phyloP scores from a whole-genome alignment of 2,888 invertebrate species.

The Pachymerium ferrugineum region DNA sequence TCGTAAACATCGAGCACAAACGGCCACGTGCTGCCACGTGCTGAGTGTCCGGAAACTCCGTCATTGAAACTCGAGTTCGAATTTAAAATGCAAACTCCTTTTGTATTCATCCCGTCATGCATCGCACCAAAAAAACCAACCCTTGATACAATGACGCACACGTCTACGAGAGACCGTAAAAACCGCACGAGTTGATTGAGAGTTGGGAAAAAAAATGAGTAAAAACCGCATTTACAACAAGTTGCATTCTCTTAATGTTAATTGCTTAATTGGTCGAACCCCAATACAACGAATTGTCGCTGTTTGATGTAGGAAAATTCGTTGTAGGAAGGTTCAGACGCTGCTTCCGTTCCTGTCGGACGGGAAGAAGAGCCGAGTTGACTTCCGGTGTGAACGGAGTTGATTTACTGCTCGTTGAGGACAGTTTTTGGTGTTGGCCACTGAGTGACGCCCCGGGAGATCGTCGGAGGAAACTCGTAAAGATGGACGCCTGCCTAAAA shows the following conservation, averaged over 20 bases:
- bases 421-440: conserved; percentile 13
- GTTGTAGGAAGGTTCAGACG: neutral
- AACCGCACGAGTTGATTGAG: too few relatives aligned
- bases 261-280: neutral
- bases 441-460: neutral
- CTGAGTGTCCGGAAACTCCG: conserved; percentile 1
- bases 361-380: neutral
- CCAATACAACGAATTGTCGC: neutral
- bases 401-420: neutral
- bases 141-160: neutral
- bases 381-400: neutral
- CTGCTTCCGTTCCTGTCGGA: neutral
- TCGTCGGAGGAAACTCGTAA: conserved; percentile 7
- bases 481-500: conserved; percentile 12
- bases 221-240: too few relatives aligned
- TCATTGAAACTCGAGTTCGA: conserved; percentile 10
- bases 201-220: too few relatives aligned
- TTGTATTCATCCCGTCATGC: neutral
- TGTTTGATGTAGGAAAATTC: neutral
- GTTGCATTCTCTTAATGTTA: neutral
- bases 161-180: neutral
- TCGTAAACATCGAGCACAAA: neutral
- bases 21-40: conserved; percentile 5
- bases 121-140: neutral
- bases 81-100: conserved; percentile 6